Evolutionary conservation across 2,113 vertebrate species (phyloP).

Genomic region (Neodon shergylaensis): DNA sequence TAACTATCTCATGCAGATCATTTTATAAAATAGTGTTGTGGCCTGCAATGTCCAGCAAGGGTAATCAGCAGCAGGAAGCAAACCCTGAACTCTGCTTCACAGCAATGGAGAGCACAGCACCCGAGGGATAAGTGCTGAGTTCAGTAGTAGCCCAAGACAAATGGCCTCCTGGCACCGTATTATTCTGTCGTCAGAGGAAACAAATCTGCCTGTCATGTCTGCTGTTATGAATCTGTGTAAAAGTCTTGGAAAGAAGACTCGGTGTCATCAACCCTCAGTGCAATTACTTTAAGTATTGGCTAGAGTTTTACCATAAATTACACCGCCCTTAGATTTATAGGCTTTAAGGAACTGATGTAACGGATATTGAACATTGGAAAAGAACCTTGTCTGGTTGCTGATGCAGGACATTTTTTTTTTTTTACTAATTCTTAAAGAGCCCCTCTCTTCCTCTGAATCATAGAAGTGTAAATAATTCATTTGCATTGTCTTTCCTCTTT

Average conservation of each 20-base stretch:
- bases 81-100: accelerated
- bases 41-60: not conserved
- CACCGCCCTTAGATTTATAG: slow-evolving; percentile 49
- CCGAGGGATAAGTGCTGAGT: not conserved
- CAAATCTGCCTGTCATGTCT: slow-evolving; percentile 15
- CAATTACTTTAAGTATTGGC: slow-evolving; percentile 69
- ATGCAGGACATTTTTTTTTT: slow-evolving; percentile 27
- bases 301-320: slow-evolving; percentile 57
- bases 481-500: slow-evolving; percentile 44
- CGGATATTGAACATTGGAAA: slow-evolving; percentile 48
- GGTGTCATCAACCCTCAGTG: slow-evolving; percentile 48
- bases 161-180: not conserved
- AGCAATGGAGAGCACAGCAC: not conserved
- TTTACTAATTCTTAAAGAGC: not conserved
- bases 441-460: slow-evolving; percentile 45
- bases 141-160: slow-evolving; percentile 42
- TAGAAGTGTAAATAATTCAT: slow-evolving; percentile 17
- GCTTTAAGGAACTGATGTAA: slow-evolving; percentile 49
- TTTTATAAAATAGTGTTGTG: not conserved
- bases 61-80: not conserved
- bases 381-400: slow-evolving; percentile 50
- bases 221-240: slow-evolving; percentile 42
- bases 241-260: slow-evolving; percentile 35
- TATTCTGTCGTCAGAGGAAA: slow-evolving; percentile 44
- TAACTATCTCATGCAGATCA: not conserved